A percentile compares a stretch with the other conserved stretches of the same genome.
Evolutionary conservation across 2,797 vertebrate genomes (phyloP).

Genomic region (Megaceryle alcyon): DNA sequence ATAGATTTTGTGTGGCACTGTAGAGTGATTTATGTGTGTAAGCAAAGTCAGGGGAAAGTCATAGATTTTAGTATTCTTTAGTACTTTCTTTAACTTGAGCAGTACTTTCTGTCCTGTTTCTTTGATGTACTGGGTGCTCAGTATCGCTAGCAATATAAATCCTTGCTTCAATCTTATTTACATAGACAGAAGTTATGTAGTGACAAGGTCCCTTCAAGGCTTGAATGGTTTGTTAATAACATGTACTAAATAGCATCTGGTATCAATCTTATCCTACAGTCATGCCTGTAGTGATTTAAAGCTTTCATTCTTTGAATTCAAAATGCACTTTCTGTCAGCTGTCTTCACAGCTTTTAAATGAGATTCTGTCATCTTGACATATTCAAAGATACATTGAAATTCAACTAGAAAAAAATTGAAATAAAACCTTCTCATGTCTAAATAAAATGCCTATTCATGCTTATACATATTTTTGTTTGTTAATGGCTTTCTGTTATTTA

Average conservation of each 20-base stretch:
- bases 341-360: slow-evolving; percentile 81
- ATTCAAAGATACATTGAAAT: slow-evolving; percentile 77
- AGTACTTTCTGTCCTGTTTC: slow-evolving; percentile 67
- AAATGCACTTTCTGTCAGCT: slow-evolving; percentile 82
- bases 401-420: slow-evolving; percentile 74
- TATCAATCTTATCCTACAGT: slow-evolving; percentile 82
- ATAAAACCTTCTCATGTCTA: slow-evolving; percentile 54
- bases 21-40: slow-evolving; percentile 53
- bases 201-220: slow-evolving; percentile 83
- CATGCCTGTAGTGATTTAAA: slow-evolving; percentile 81
- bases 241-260: slow-evolving; percentile 81
- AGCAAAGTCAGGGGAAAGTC: slow-evolving; percentile 77
- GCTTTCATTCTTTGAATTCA: slow-evolving; percentile 81
- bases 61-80: slow-evolving; percentile 64
- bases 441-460: slow-evolving; percentile 49
- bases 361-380: slow-evolving; percentile 82
- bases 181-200: slow-evolving; percentile 81
- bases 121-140: slow-evolving; percentile 68
- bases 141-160: slow-evolving; percentile 71
- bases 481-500: slow-evolving; percentile 27
- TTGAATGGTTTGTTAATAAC: slow-evolving; percentile 83
- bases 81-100: slow-evolving; percentile 63
- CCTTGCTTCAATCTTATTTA: slow-evolving; percentile 80
- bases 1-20: slow-evolving; percentile 2
- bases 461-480: slow-evolving; percentile 8